Conservation (phyloP, 2,797 vertebrate species). For the Aldrovandia affinis region DNA sequence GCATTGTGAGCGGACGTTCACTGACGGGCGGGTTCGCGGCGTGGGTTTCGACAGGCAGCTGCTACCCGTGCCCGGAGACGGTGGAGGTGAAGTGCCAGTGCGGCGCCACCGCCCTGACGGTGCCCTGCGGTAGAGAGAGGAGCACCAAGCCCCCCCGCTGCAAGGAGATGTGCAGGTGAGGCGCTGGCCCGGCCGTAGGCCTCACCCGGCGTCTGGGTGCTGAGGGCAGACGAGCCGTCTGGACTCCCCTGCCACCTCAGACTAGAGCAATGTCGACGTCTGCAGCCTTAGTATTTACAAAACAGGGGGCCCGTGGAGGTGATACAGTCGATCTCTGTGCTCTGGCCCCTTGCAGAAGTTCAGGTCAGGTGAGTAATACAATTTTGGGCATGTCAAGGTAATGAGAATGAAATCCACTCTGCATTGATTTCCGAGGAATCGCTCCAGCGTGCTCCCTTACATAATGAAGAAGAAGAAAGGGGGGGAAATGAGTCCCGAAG, state of each 20-base stretch:
- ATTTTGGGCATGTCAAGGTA: constrained; percentile 10
- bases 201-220: neutral
- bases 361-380: neutral
- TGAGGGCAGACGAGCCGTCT: too few relatives aligned
- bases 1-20: constrained; percentile 35
- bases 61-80: constrained; percentile 89
- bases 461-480: neutral
- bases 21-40: neutral
- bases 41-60: constrained; percentile 79
- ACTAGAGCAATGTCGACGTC: neutral
- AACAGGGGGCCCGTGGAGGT: neutral
- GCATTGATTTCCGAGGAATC: constrained; percentile 28
- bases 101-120: constrained; percentile 73
- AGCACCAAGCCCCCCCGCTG: constrained; percentile 89
- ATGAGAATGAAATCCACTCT: neutral
- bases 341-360: neutral
- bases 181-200: neutral
- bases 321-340: constrained; percentile 17
- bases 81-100: constrained; percentile 85
- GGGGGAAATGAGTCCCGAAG: constrained; percentile 3
- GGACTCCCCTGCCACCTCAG: neutral
- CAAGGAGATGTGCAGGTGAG: constrained; percentile 86
- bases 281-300: neutral
- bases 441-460: neutral
- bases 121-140: constrained; percentile 90